phyloP scores from a whole-genome alignment of 2,888 invertebrate genomes.

The Geophilus truncorum region DNA sequence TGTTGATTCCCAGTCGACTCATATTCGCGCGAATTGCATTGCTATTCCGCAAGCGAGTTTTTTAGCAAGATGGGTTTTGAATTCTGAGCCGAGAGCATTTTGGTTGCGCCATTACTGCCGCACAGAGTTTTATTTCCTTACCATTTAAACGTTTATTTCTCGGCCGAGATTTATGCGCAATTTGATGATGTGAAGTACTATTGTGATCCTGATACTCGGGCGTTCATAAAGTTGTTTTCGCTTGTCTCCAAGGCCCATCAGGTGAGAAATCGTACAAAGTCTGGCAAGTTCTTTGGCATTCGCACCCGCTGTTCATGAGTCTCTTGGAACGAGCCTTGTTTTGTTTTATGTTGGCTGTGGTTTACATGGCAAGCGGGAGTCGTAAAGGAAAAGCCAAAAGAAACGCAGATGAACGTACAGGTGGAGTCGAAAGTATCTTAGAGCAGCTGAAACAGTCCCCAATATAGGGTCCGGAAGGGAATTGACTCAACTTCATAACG shows the following conservation, averaged over 20 bases:
- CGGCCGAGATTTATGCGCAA: background rate
- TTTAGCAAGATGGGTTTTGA: background rate
- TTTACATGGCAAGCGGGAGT: background rate
- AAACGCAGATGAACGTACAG: background rate
- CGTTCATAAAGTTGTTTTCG: background rate
- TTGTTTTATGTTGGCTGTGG: background rate
- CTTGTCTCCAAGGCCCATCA: background rate
- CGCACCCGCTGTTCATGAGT: background rate
- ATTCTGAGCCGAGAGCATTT: background rate
- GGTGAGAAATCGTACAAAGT: background rate
- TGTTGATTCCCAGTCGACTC: constrained; percentile 31
- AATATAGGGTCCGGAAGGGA: background rate
- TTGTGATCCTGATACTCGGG: background rate
- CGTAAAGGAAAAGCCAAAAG: background rate
- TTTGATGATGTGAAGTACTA: background rate
- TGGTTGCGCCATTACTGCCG: background rate
- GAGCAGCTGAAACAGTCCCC: background rate
- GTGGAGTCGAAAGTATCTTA: background rate
- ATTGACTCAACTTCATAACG: background rate
- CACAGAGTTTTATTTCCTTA: background rate
- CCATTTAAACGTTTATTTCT: background rate
- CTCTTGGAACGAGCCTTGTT: background rate
- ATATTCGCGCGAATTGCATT: background rate
- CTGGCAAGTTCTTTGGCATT: background rate
- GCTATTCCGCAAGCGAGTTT: background rate